A percentile compares a stretch with the other conserved stretches of the same genome.
These are phyloP conservation scores for Pyrgilauda ruficollis DNA, from an alignment of 2,113 vertebrate genomes.

Conservation along the genomic window DNA sequence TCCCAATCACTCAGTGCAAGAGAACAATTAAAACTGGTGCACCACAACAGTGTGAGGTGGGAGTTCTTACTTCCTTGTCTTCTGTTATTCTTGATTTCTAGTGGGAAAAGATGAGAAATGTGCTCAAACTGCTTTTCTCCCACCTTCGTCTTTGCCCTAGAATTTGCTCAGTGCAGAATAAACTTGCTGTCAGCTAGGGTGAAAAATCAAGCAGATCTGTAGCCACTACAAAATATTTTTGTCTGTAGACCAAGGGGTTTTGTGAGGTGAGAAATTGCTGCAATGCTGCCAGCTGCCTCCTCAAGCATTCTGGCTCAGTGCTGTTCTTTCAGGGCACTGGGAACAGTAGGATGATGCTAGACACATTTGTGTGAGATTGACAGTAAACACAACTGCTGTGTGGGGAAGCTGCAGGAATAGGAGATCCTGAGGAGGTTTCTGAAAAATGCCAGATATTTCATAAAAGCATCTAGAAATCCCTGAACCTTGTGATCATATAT, in stretches of 20 bases:
- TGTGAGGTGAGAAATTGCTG: constrained; percentile 7
- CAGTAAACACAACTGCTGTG: not conserved
- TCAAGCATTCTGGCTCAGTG: not conserved
- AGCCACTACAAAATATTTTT: not conserved
- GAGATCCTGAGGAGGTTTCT: not conserved
- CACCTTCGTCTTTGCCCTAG: not conserved
- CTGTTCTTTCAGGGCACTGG: not conserved
- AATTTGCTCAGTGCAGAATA: not conserved
- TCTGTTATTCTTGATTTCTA: not conserved
- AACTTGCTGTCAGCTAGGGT: not conserved
- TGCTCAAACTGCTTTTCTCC: not conserved
- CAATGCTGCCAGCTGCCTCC: constrained; percentile 14
- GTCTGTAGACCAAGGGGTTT: not conserved
- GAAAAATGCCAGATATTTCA: not conserved
- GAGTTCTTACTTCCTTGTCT: not conserved
- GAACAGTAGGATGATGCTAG: not conserved
- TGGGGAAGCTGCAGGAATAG: not conserved
- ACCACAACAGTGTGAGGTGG: not conserved
- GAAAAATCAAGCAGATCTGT: not conserved
- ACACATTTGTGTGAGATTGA: not conserved
- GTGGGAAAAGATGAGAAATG: not conserved
- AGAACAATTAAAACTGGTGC: too few species aligned
- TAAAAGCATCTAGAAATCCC: not conserved
- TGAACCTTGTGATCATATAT: not conserved
- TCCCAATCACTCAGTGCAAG: too few species aligned